Percentiles rank a stretch among this genome's conserved stretches.
phyloP scores from a whole-genome alignment of 2,113 vertebrate species.

The Hyperoodon ampullatus region DNA sequence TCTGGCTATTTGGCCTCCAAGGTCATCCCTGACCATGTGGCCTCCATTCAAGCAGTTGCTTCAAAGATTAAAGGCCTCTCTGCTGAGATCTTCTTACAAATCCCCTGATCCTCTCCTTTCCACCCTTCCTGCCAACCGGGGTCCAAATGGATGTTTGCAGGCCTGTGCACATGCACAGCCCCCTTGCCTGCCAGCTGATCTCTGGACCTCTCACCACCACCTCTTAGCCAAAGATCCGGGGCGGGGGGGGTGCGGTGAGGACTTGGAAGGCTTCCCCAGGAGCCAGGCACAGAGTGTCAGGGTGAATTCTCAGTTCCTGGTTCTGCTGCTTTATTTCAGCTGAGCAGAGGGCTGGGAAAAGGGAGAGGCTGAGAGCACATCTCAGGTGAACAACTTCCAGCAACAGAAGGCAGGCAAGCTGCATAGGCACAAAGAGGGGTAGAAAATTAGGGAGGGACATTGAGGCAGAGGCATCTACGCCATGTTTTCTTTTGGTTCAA shows the following conservation, averaged over 20 bases:
- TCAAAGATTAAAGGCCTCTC: conserved; percentile 54
- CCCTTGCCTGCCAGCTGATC: neutral
- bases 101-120: conserved; percentile 36
- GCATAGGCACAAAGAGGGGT: neutral
- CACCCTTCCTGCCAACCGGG: conserved; percentile 36
- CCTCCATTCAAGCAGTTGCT: neutral
- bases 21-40: neutral
- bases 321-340: neutral
- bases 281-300: neutral
- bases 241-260: neutral
- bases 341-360: neutral
- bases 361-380: neutral
- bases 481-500: neutral
- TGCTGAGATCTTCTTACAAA: conserved; percentile 63
- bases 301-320: neutral
- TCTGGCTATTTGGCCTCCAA: conserved; percentile 34
- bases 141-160: neutral
- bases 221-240: neutral
- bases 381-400: neutral
- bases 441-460: neutral
- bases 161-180: neutral
- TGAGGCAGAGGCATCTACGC: neutral
- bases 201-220: neutral
- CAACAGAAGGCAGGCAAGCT: neutral
- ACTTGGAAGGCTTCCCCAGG: neutral